Evolutionary conservation across 2,888 invertebrate species (phyloP), one percentile per base, ranked within the genome.

Genomic region (Amphimallon solstitiale): DNA sequence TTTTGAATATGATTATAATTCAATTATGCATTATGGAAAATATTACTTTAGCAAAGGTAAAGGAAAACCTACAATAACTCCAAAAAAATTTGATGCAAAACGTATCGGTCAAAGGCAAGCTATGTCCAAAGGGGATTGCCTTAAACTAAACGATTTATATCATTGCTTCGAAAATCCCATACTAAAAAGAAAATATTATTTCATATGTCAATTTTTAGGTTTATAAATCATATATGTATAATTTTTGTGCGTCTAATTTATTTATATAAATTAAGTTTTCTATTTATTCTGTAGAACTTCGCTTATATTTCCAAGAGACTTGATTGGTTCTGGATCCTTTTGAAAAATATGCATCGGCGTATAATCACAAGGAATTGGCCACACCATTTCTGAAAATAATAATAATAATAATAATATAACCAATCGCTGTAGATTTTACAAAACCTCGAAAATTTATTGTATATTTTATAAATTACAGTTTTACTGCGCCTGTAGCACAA

Each of bases 11-110:
- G 92, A 92, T 78, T 92, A 89, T 77, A 88, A 89, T 70, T 90
- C 90, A 9, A 89, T 92, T 34, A 92, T 93, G 92, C 93, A 93
- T 78, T 93, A 93, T 72, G 90, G 90, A 1, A 84, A 84, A 70
- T 83, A 84, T 74, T 90, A 88, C 77, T 90, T 90, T 76, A 88
- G 88, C 72, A 86, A 86, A 75, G 83, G 82, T 63, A 86, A 86
- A 76, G 85, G 86, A 19, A 87, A 86, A 73, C 87, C 88, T 1
- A 89, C 90, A 0, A 85, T 90, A 64, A 86, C 88, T 1, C 83
- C 89, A 0, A 85, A 87, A 74, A 82, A 84, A 73, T 82, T 84
- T 4, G 87, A 86, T 1, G 82, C 84, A 0, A 84, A 82, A 52
- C 77, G 75, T 43, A 84, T 90, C 23, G 90, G 90, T 0, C 90